phyloP scores from a whole-genome alignment of 2,113 vertebrate species.

The Leuciscus idus region DNA sequence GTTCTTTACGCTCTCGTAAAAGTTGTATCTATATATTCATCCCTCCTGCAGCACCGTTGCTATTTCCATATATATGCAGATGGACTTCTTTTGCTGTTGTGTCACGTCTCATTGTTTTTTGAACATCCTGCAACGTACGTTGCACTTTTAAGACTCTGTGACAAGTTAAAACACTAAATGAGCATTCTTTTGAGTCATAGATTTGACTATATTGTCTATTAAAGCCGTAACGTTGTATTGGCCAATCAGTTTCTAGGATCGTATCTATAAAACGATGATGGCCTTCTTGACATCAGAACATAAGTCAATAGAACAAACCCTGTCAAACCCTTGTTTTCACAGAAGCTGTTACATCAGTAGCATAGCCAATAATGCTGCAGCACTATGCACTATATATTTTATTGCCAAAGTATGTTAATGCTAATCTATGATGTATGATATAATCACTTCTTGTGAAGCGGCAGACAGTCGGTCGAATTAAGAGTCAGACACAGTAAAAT shows the following conservation, averaged over 20 bases:
- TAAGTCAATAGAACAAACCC: constrained; percentile 33
- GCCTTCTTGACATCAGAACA: constrained; percentile 44
- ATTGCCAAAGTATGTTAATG: constrained; percentile 34
- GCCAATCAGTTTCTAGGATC: not conserved
- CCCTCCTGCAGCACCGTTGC: not conserved
- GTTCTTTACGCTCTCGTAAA: not conserved
- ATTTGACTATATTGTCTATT: not conserved
- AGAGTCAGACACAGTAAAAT: constrained; percentile 41
- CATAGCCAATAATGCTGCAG: not conserved
- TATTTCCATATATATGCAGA: not conserved
- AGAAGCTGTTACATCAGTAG: constrained; percentile 33
- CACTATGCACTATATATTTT: constrained; percentile 6
- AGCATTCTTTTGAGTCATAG: not conserved
- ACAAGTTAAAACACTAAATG: not conserved
- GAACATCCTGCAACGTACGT: not conserved
- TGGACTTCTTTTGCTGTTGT: not conserved
- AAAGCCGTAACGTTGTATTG: not conserved
- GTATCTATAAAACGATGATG: not conserved
- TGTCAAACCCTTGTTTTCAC: constrained; percentile 44
- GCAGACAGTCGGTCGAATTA: constrained; percentile 48
- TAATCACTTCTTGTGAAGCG: constrained; percentile 37
- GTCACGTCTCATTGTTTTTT: not conserved
- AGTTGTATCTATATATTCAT: not conserved
- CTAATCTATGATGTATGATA: constrained; percentile 45
- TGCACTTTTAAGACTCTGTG: not conserved